Evolutionary conservation across 2,113 vertebrate genomes (phyloP).

Genomic region (Chiloscyllium plagiosum): DNA sequence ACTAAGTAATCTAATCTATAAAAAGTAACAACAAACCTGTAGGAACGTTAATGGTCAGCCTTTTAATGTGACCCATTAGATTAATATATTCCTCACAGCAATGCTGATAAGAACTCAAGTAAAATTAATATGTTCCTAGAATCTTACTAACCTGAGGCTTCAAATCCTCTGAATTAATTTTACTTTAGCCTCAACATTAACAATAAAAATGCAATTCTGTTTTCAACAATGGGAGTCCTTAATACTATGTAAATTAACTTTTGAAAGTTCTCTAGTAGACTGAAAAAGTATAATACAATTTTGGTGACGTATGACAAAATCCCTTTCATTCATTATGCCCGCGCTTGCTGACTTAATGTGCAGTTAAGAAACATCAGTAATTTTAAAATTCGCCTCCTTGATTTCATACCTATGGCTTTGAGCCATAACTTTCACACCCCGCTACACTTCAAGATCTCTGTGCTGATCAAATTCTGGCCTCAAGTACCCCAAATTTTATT

Average conservation of each 20-base stretch:
- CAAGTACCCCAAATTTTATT: not conserved
- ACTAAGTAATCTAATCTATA: too few species aligned
- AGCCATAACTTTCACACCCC: not conserved
- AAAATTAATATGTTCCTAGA: not conserved
- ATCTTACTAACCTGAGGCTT: not conserved
- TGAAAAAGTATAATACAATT: not conserved
- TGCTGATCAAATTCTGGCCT: not conserved
- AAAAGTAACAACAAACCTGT: not conserved
- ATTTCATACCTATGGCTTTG: too few species aligned
- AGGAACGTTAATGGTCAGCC: not conserved
- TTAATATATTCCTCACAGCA: not conserved
- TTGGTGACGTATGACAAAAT: not conserved
- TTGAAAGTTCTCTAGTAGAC: not conserved
- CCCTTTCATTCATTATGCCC: not conserved
- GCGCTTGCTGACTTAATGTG: not conserved
- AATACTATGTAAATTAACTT: not conserved
- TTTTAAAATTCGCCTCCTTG: not conserved
- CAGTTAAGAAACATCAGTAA: not conserved
- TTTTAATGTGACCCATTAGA: not conserved
- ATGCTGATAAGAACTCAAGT: not conserved
- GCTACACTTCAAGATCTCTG: not conserved
- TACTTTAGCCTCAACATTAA: not conserved
- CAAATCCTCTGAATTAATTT: not conserved
- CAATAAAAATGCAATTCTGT: not conserved
- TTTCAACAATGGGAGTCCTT: not conserved